phyloP scores from a whole-genome alignment of 2,797 vertebrate species.

The Melopsittacus undulatus region DNA sequence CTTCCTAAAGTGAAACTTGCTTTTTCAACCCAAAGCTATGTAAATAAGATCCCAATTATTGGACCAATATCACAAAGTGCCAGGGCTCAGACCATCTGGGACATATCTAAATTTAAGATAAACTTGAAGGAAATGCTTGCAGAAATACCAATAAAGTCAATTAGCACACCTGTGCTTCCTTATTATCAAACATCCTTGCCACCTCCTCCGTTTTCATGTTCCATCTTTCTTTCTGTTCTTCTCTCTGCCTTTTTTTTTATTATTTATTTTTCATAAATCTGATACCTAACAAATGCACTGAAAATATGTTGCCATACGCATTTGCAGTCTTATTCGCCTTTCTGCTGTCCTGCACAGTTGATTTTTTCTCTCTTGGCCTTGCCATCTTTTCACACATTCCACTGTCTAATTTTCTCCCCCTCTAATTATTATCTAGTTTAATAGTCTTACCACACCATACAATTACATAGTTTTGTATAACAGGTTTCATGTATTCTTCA shows the following conservation, averaged over 20 bases:
- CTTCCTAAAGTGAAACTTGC: neutral
- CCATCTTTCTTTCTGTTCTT: neutral
- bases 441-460: neutral
- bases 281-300: neutral
- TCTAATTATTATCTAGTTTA: neutral
- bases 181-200: neutral
- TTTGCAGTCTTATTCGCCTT: neutral
- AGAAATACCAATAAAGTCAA: neutral
- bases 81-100: neutral
- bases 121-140: neutral
- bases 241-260: neutral
- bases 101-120: neutral
- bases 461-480: neutral
- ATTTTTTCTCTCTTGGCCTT: neutral
- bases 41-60: neutral
- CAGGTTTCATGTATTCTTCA: neutral
- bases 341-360: neutral
- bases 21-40: neutral
- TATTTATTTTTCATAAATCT: neutral
- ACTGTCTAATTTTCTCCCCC: neutral
- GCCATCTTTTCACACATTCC: neutral
- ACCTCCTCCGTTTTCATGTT: neutral
- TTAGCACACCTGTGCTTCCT: neutral
- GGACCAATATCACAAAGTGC: neutral
- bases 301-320: neutral